Conservation (phyloP, 2,797 vertebrate genomes). For the Mallotus villosus region DNA sequence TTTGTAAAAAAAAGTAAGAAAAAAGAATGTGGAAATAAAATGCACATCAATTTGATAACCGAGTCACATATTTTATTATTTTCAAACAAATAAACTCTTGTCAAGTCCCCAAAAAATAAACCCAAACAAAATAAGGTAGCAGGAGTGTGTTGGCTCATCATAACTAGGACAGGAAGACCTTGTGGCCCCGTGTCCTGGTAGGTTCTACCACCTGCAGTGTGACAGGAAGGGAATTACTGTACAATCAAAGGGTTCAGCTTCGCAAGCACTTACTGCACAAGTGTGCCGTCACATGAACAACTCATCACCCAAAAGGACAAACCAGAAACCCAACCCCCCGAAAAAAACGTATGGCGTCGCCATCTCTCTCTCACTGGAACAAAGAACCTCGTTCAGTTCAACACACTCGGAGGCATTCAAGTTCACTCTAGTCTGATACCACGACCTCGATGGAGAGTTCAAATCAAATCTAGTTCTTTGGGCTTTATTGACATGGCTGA, state of each 20-base stretch:
- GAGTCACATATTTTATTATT: constrained; percentile 84
- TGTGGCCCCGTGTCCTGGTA: constrained; percentile 72
- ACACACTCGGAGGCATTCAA: constrained; percentile 75
- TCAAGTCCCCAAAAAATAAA: constrained; percentile 78
- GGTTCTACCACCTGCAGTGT: constrained; percentile 74
- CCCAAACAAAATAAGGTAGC: constrained; percentile 68
- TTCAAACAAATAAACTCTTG: constrained; percentile 84
- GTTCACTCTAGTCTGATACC: constrained; percentile 68
- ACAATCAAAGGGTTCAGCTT: constrained; percentile 82
- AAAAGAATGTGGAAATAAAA: constrained; percentile 57
- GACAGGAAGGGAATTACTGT: constrained; percentile 78
- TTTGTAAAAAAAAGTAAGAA: not conserved
- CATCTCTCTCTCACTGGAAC: constrained; percentile 67
- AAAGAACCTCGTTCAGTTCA: constrained; percentile 71
- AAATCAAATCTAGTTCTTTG: constrained; percentile 80
- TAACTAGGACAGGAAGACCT: constrained; percentile 75
- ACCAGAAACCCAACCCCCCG: constrained; percentile 57
- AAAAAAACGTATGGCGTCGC: constrained; percentile 59
- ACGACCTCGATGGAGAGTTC: constrained; percentile 69
- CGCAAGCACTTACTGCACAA: constrained; percentile 80
- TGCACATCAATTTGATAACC: constrained; percentile 75
- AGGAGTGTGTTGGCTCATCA: constrained; percentile 76
- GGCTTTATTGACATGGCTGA: constrained; percentile 78
- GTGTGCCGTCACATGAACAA: constrained; percentile 76
- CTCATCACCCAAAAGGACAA: constrained; percentile 75